Conservation (phyloP, 2,888 invertebrate genomes). For the Omphaloscelis lunosa region DNA sequence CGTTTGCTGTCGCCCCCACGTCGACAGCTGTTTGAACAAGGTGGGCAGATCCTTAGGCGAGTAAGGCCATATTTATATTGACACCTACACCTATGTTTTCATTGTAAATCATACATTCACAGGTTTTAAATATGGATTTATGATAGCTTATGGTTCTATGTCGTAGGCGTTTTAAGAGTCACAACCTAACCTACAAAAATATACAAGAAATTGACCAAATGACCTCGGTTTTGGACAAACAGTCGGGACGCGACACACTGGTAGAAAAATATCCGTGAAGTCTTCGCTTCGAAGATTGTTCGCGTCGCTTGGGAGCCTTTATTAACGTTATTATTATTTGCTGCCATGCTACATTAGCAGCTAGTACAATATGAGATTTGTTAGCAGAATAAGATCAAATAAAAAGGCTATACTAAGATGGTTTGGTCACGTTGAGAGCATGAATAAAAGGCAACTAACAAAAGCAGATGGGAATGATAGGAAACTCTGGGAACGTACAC, state of each 20-base stretch:
- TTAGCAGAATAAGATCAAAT: background rate
- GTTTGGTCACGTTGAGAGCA: no score
- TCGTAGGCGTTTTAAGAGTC: conserved; percentile 22
- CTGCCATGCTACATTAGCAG: background rate
- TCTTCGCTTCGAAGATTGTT: no score
- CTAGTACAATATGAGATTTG: background rate
- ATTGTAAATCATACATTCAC: conserved; percentile 47
- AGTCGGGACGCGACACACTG: no score
- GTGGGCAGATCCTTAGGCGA: conserved; percentile 57
- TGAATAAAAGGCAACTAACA: no score
- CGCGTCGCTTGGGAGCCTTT: no score
- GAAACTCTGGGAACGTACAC: no score
- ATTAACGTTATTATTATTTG: background rate
- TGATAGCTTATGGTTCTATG: conserved; percentile 7
- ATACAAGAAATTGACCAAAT: background rate
- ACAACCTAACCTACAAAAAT: background rate
- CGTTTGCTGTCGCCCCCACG: conserved; percentile 56
- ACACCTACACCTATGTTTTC: conserved; percentile 58
- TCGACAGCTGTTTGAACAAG: conserved; percentile 61
- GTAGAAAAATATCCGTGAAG: no score
- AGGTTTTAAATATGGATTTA: conserved; percentile 39
- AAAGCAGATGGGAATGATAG: no score
- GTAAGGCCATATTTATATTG: conserved; percentile 55
- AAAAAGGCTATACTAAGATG: no score
- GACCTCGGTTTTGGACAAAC: background rate